phyloP scores from a whole-genome alignment of 2,113 vertebrate genomes.

The Catharus fuscescens region DNA sequence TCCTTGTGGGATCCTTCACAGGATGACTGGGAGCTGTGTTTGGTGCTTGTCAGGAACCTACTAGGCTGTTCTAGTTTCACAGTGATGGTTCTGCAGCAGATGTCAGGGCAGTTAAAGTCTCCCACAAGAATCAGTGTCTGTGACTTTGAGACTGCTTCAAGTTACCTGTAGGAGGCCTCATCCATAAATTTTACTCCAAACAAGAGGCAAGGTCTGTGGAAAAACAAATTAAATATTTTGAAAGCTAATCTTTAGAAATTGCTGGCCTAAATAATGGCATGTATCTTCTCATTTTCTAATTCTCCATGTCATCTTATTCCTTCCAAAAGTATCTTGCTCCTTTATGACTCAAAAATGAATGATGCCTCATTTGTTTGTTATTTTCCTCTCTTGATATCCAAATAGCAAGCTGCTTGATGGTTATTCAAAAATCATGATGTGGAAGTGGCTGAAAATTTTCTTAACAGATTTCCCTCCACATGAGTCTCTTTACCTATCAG shows the following conservation, averaged over 20 bases:
- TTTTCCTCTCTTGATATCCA: neutral
- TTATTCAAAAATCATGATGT: neutral
- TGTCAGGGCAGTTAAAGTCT: no score
- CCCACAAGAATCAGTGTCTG: neutral
- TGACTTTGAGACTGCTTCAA: neutral
- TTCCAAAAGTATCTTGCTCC: neutral
- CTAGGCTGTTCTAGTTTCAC: neutral
- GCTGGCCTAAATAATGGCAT: neutral
- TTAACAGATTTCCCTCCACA: neutral
- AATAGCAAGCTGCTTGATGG: neutral
- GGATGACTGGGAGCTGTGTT: neutral
- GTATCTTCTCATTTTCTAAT: neutral
- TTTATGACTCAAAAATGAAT: neutral
- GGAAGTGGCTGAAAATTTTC: neutral
- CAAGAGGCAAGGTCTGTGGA: neutral
- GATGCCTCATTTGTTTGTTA: fast-evolving
- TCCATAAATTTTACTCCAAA: neutral
- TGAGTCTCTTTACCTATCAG: neutral
- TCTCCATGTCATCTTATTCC: neutral
- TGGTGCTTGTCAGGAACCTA: neutral
- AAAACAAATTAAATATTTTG: neutral
- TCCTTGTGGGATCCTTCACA: neutral
- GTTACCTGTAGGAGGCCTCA: neutral
- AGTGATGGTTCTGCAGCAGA: neutral
- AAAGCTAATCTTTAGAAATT: neutral